Evolutionary conservation across 1,140 invertebrate species (phyloP).

Genomic region (Drosophila nigrodunni): DNA sequence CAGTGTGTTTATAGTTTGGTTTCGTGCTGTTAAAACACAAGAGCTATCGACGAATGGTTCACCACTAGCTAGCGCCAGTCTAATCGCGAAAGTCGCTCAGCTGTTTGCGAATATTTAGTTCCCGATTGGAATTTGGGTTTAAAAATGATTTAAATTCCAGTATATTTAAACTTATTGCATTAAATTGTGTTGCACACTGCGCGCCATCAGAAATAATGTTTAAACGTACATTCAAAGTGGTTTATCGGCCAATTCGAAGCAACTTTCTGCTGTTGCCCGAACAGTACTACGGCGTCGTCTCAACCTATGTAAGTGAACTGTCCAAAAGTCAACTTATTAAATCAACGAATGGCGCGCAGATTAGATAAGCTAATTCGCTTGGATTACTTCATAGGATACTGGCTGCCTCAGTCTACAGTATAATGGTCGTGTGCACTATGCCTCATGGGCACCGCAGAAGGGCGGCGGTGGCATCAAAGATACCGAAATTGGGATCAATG

Average conservation of each 20-base stretch:
- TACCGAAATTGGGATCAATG: conserved; percentile 84
- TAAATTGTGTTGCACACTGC: conserved; percentile 14
- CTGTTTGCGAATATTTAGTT: conserved; percentile 22
- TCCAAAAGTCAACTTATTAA: conserved; percentile 62
- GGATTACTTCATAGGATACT: conserved; percentile 69
- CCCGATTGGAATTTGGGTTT: conserved; percentile 34
- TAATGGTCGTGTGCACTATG: conserved; percentile 72
- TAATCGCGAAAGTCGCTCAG: conserved; percentile 29
- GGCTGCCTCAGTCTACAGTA: conserved; percentile 80
- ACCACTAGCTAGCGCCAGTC: conserved; percentile 18
- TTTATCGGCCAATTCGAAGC: conserved; percentile 76
- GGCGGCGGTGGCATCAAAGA: conserved; percentile 80
- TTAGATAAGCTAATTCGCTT: conserved; percentile 60
- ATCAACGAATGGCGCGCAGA: conserved; percentile 32
- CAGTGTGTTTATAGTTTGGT: background rate
- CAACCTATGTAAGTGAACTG: conserved; percentile 84
- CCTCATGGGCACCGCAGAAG: conserved; percentile 75
- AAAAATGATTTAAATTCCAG: conserved; percentile 52
- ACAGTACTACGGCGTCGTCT: conserved; percentile 79
- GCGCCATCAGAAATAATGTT: conserved; percentile 64
- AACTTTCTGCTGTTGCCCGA: conserved; percentile 79
- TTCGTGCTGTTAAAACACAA: background rate
- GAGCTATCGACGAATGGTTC: background rate
- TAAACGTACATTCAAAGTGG: conserved; percentile 82
- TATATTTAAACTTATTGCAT: conserved; percentile 15